A percentile compares a stretch with the other conserved stretches of the same genome.
Evolutionary conservation across 2,888 invertebrate genomes (phyloP).

Genomic region (Oasisia sp.): DNA sequence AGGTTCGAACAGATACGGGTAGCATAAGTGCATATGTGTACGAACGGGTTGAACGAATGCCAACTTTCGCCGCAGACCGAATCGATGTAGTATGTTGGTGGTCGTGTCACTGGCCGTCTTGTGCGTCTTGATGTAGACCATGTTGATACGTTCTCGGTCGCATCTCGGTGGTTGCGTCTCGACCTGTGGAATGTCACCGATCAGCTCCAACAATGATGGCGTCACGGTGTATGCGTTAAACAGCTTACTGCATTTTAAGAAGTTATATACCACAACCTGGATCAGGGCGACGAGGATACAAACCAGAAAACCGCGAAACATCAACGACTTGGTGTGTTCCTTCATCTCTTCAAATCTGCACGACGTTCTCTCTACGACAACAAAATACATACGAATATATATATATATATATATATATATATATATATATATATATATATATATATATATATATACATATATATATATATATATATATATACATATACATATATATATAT

Average conservation of each 20-base stretch:
- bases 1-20: slow-evolving; percentile 56
- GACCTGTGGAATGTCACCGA: not conserved
- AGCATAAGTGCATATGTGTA: slow-evolving; percentile 45
- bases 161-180: not conserved
- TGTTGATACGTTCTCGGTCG: not conserved
- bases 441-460: too few relatives aligned
- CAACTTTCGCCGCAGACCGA: not conserved
- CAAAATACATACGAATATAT: not conserved
- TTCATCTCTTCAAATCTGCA: not conserved
- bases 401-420: too few relatives aligned
- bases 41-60: slow-evolving; percentile 13
- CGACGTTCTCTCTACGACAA: not conserved
- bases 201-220: not conserved
- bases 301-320: not conserved
- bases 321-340: not conserved
- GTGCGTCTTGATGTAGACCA: slow-evolving; percentile 18
- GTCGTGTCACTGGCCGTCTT: slow-evolving; percentile 22
- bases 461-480: too few relatives aligned
- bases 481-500: too few relatives aligned
- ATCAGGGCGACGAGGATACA: not conserved
- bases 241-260: not conserved
- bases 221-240: not conserved
- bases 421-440: too few relatives aligned
- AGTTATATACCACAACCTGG: not conserved
- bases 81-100: slow-evolving; percentile 22